phyloP scores from a whole-genome alignment of 2,113 vertebrate genomes.

The Erpornis zantholeuca region DNA sequence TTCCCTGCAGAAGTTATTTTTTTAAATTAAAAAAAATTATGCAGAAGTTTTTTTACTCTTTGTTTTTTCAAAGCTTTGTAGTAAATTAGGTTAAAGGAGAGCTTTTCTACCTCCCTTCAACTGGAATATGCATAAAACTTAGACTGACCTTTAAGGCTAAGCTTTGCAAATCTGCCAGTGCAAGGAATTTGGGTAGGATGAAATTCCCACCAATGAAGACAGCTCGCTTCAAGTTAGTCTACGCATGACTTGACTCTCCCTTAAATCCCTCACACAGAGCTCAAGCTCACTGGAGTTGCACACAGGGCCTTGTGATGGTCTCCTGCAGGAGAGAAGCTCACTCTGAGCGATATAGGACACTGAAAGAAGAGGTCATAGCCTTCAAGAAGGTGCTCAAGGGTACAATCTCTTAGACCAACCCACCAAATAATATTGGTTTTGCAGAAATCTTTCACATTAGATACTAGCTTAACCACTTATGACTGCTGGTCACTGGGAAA shows the following conservation, averaged over 20 bases:
- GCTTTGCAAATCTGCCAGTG: not conserved
- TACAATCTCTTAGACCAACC: not conserved
- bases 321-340: not conserved
- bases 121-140: not conserved
- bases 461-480: not conserved
- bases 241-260: not conserved
- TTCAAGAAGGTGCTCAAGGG: not conserved
- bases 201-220: not conserved
- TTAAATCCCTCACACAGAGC: not conserved
- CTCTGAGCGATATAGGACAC: not conserved
- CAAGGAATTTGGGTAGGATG: not conserved
- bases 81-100: constrained; percentile 7
- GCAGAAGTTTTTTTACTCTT: not conserved
- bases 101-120: not conserved
- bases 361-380: not conserved
- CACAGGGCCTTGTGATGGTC: not conserved
- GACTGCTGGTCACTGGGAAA: not conserved
- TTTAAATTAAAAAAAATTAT: not conserved
- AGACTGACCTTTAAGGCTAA: not conserved
- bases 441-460: not conserved
- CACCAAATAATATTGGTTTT: not conserved
- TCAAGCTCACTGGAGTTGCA: not conserved
- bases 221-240: not conserved
- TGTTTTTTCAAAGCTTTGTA: not conserved
- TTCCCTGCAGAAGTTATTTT: not conserved